These are phyloP conservation scores for Paradoxurus hermaphroditus DNA, from an alignment of 2,113 vertebrate genomes.

Conservation along the genomic window DNA sequence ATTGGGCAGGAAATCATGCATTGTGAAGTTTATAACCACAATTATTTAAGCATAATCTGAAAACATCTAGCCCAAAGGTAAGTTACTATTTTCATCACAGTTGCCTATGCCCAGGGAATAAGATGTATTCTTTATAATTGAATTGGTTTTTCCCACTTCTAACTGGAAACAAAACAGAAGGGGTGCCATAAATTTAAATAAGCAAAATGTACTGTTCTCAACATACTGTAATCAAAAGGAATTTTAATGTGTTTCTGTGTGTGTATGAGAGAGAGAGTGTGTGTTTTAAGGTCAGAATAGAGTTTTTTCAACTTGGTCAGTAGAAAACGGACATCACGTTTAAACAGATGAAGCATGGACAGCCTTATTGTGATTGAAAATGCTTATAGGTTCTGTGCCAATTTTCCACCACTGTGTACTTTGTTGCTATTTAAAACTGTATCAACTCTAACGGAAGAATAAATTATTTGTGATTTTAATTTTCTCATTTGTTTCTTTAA, in stretches of 20 bases:
- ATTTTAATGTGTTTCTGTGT: conserved; percentile 62
- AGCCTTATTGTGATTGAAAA: conserved; percentile 81
- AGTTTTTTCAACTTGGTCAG: conserved; percentile 48
- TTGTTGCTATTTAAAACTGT: conserved; percentile 96
- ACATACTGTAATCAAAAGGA: conserved; percentile 45
- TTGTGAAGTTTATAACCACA: conserved; percentile 62
- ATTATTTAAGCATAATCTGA: conserved; percentile 63
- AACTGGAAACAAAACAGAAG: conserved; percentile 39
- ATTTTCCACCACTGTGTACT: conserved; percentile 88
- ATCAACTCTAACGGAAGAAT: conserved; percentile 89
- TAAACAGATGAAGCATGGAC: conserved; percentile 73
- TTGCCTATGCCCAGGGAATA: conserved; percentile 58
- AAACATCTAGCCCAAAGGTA: conserved; percentile 70
- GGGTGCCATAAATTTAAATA: conserved; percentile 50
- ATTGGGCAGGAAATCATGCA: conserved; percentile 49
- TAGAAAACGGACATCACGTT: conserved; percentile 76
- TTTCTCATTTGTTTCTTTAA: conserved; percentile 86
- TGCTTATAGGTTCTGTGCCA: conserved; percentile 85
- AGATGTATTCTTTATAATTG: conserved; percentile 44
- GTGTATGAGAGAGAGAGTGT: background rate
- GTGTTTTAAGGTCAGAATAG: conserved; percentile 72
- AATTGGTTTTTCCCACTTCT: conserved; percentile 52
- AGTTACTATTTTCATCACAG: conserved; percentile 66
- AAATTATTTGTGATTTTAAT: conserved; percentile 94
- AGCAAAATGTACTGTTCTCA: conserved; percentile 34